Conservation (phyloP, 2,113 vertebrate species). For the Larimichthys polyactis region DNA sequence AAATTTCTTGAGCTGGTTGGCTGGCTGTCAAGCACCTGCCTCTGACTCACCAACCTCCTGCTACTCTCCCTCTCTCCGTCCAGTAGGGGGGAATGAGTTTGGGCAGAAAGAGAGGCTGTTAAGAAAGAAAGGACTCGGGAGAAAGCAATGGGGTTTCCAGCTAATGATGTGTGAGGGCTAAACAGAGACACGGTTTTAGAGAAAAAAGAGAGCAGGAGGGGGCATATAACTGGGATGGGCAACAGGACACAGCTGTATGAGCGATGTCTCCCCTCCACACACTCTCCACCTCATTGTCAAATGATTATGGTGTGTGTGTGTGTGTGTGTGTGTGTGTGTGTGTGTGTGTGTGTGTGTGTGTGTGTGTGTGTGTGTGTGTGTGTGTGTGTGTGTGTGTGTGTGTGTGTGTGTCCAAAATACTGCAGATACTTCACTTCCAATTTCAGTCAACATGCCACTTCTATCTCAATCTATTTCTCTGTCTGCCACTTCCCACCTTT, state of each 20-base stretch:
- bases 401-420: conserved; percentile 26
- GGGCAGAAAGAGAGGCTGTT: conserved; percentile 47
- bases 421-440: conserved; percentile 73
- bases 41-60: conserved; percentile 61
- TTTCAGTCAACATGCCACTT: conserved; percentile 63
- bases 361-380: conserved; percentile 15
- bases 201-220: conserved; percentile 39
- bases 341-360: conserved; percentile 18
- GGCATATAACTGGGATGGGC: conserved; percentile 46
- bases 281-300: conserved; percentile 41
- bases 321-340: conserved; percentile 19
- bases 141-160: conserved; percentile 56
- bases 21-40: conserved; percentile 60
- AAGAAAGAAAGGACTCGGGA: conserved; percentile 41
- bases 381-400: conserved; percentile 25
- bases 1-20: conserved; percentile 52
- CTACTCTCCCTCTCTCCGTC: conserved; percentile 19
- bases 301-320: conserved; percentile 12
- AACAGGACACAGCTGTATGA: conserved; percentile 56
- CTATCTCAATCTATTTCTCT: conserved; percentile 43
- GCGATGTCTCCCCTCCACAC: conserved; percentile 22
- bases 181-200: conserved; percentile 46
- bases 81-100: conserved; percentile 45
- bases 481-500: conserved; percentile 41
- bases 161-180: conserved; percentile 69